Conservation (phyloP, 2,797 vertebrate species). For the Pangasius krempfi region DNA sequence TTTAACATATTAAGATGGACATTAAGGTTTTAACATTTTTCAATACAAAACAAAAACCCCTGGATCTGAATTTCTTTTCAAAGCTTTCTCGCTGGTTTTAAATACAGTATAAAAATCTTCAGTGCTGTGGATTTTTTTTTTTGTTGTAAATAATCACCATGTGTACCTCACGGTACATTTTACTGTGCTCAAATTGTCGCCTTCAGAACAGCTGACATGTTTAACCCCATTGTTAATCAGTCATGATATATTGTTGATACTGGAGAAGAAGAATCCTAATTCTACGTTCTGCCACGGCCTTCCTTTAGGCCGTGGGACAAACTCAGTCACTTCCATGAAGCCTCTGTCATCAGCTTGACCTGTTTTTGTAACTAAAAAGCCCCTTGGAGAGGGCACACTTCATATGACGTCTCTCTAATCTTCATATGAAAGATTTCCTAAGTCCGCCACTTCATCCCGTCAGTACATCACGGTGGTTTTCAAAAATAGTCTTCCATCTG, state of each 20-base stretch:
- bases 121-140: constrained; percentile 79
- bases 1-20: constrained; percentile 58
- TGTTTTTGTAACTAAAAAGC: constrained; percentile 73
- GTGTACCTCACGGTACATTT: constrained; percentile 80
- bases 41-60: constrained; percentile 77
- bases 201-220: constrained; percentile 75
- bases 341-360: constrained; percentile 72
- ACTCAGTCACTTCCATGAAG: constrained; percentile 77
- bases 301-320: constrained; percentile 68
- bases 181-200: constrained; percentile 90
- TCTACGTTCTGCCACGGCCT: constrained; percentile 74
- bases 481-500: constrained; percentile 99
- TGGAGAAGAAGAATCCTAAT: constrained; percentile 68
- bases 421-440: constrained; percentile 76
- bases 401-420: constrained; percentile 74
- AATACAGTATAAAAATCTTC: constrained; percentile 88
- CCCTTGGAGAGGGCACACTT: constrained; percentile 79
- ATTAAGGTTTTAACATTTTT: constrained; percentile 59
- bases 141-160: constrained; percentile 73
- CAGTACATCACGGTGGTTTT: constrained; percentile 99
- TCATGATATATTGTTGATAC: constrained; percentile 66
- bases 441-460: constrained; percentile 71
- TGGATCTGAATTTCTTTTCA: constrained; percentile 77
- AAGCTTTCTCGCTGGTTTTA: constrained; percentile 93
- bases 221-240: constrained; percentile 62